Base-by-base conservation (phyloP, 2,113 vertebrate genomes). In the Callospermophilus lateralis region DNA sequence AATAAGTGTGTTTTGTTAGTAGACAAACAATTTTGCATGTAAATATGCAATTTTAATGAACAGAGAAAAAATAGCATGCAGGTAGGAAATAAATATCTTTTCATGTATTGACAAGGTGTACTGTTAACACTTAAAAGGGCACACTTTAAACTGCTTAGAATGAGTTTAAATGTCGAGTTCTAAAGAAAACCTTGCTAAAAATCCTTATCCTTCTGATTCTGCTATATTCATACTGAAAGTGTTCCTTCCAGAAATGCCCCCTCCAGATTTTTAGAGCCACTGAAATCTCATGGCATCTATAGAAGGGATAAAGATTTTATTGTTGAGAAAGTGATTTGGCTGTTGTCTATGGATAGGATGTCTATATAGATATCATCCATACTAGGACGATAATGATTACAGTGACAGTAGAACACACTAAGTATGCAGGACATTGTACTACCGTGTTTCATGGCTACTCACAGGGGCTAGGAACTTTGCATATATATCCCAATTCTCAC, bases 11-110 rank as follows among this genome's bases (percentile, higher is more conserved):
- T 34, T 97, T 81, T 80, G 11, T 89, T 83, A 51, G 15, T 89
- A 39, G 77, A 55, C 3, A 94, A 78, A n/a, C 5, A 93, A n/a
- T 87, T 98, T 96, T 97, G 7, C 65, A 95, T 74, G 97, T 95
- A 90, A 63, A 79, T 74, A 94, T 3, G 0, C n/a, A 39, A 93
- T 90, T 84, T 26, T 70, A 65, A 30, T 16, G 4, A 68, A 8
- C 17, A 96, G 26, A 91, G 42, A 58, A 61, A 93, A 86, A 0
- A 90, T 30, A 28, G 0, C 0, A 3, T 42, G 51, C 1, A 34
- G 9, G 12, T 77, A 39, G 22, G 51, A 58, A 92, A 17, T 17
- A 65, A 87, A 22, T 10, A 45, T 48, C n/a, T 92, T 94, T 95
- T 95, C 28, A 45, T 15, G 53, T 28, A 15, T 65, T 94, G 67